These are phyloP conservation scores for Octonoba sinensis DNA, from an alignment of 2,888 invertebrate genomes.

Conservation along the genomic window DNA sequence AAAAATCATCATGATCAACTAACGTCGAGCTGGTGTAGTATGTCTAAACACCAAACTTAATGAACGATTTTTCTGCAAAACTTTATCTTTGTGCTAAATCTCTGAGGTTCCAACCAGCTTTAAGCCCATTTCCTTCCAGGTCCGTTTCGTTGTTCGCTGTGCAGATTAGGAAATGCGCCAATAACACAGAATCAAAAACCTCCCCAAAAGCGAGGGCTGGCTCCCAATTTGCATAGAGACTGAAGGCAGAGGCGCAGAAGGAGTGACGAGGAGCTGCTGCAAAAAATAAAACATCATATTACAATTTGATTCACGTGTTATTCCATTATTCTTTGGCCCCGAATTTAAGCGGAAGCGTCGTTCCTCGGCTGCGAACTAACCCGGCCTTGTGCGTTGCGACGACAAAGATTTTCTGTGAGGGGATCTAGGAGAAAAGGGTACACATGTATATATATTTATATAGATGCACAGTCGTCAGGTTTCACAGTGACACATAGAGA, in stretches of 20 bases:
- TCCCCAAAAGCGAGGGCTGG: background rate
- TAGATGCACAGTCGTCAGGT: background rate
- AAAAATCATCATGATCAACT: too few relatives aligned
- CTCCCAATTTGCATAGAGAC: background rate
- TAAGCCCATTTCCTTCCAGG: background rate
- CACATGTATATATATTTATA: conserved; percentile 17
- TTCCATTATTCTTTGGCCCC: conserved; percentile 42
- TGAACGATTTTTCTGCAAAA: too few relatives aligned
- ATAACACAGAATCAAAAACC: background rate
- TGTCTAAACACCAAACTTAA: too few relatives aligned
- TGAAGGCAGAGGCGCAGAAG: conserved; percentile 7
- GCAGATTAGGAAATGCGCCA: conserved; percentile 24
- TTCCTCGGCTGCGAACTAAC: conserved; percentile 53
- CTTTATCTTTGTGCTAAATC: too few relatives aligned
- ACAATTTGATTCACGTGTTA: background rate
- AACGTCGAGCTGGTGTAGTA: too few relatives aligned
- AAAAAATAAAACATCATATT: conserved; percentile 6
- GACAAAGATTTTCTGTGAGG: conserved; percentile 10
- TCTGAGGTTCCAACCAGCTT: too few relatives aligned
- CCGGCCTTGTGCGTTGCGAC: conserved; percentile 61
- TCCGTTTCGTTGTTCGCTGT: conserved; percentile 45
- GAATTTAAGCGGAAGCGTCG: conserved; percentile 44
- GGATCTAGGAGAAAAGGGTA: conserved; percentile 11
- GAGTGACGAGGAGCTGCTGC: conserved; percentile 2
- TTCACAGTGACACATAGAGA: conserved; percentile 32